Conservation (phyloP, 37 sponge, comb jelly and placozoan species). For the Hexactinellida sp. region DNA sequence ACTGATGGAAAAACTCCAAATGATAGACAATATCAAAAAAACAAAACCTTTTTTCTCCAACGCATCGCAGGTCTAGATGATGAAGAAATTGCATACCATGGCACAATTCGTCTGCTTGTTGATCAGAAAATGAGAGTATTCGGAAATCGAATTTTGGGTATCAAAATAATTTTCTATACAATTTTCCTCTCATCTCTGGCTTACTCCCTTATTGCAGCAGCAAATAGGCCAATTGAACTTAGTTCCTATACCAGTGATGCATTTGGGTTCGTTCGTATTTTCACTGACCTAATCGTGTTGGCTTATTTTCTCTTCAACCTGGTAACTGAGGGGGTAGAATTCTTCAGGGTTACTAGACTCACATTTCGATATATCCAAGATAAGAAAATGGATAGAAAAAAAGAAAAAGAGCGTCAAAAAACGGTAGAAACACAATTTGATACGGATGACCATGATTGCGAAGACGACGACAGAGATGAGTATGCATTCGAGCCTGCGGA, state of each 20-base stretch:
- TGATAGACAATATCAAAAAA: background rate
- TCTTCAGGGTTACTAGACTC: background rate
- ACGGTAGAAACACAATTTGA: background rate
- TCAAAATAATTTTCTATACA: background rate
- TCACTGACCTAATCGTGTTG: background rate
- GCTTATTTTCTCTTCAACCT: background rate
- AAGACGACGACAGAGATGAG: background rate
- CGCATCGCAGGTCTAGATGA: background rate
- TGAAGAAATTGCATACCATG: slow-evolving; percentile 7
- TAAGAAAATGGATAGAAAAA: background rate
- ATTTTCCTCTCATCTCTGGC: background rate
- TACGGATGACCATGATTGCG: background rate
- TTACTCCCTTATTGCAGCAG: background rate
- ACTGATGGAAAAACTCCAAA: background rate
- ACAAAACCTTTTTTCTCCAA: background rate
- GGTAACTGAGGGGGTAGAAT: background rate
- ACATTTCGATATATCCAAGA: background rate
- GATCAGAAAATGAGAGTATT: background rate
- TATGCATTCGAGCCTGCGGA: background rate
- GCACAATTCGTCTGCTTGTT: background rate
- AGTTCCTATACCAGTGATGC: background rate
- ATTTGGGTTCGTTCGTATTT: background rate
- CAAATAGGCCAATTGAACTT: background rate
- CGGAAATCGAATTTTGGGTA: background rate
- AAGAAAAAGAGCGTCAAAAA: background rate